Evolutionary conservation across 2,797 vertebrate species (phyloP), one percentile per base, ranked within the genome.

Genomic region (Semaprochilodus insignis): DNA sequence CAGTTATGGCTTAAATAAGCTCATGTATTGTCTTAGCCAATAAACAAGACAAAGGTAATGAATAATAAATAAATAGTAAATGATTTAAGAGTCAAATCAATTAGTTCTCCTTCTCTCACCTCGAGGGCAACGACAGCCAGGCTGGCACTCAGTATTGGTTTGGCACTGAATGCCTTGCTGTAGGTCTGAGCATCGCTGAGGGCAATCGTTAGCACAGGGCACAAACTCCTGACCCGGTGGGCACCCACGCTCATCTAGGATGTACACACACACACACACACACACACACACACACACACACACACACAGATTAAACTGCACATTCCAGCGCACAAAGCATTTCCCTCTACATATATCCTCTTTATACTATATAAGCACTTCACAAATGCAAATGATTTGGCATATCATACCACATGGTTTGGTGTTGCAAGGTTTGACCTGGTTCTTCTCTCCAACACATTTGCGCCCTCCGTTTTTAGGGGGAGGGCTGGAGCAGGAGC

Each of bases 401-500:
- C 21, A 5, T 1, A 17, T 67, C 94, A 85, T 91, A 97, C 97
- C 96, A 3, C 97, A 97, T 14, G 95, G 95, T 84, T 91, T 94
- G 65, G 94, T 93, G 90, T 97, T 97, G 90, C 97, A 98, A 73
- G 95, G 91, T 11, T 94, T 96, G 81, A 95, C 91, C 2, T 96
- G 96, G 92, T 96, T 96, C 85, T 95, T 95, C 90, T 96, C 96
- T 34, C 97, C 96, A 0, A 88, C 81, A 78, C 97, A 97, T 34
- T 88, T 93, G 66, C 27, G 91, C 0, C 97, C 97, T 4, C 96
- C 96, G 0, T 98, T 98, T 86, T 98, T 97, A 36, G 96, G 95
- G 0, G 97, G 97, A 16, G 97, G 97, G 66, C 96, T 96, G 25
- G 95, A 95, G 83, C 97, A 98, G 73, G 95, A 95, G 72, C 96